phyloP scores from a whole-genome alignment of 2,113 vertebrate genomes.

The Cebidichthys violaceus region DNA sequence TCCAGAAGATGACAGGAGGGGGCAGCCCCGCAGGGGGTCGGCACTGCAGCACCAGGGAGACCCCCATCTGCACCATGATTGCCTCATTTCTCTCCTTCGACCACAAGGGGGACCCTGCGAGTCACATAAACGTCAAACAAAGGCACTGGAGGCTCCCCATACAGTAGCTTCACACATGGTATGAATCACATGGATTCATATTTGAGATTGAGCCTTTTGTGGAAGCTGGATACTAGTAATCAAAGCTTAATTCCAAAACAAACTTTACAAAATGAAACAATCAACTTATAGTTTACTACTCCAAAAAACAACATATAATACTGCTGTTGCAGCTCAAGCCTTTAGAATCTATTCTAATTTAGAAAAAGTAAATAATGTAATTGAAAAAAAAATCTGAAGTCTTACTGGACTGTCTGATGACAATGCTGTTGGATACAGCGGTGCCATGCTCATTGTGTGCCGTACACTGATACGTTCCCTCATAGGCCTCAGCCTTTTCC shows the following conservation, averaged over 20 bases:
- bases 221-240: background rate
- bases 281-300: background rate
- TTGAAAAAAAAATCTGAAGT: slow-evolving; percentile 14
- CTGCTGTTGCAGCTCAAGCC: background rate
- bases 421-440: slow-evolving; percentile 92
- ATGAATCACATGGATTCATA: background rate
- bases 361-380: background rate
- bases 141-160: background rate
- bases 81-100: slow-evolving; percentile 94
- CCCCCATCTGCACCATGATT: slow-evolving; percentile 87
- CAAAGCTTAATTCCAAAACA: background rate
- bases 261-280: background rate
- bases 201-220: background rate
- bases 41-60: slow-evolving; percentile 90
- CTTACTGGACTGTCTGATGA: slow-evolving; percentile 95
- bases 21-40: slow-evolving; percentile 93
- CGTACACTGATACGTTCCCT: slow-evolving; percentile 95
- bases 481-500: slow-evolving; percentile 93
- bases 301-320: background rate
- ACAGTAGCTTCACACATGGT: too few species aligned
- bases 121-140: slow-evolving; percentile 55
- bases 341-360: background rate
- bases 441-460: slow-evolving; percentile 93
- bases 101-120: slow-evolving; percentile 95
- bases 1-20: slow-evolving; percentile 98